Base-by-base conservation (phyloP, 2,888 invertebrate genomes). In the Hyles lineata region DNA sequence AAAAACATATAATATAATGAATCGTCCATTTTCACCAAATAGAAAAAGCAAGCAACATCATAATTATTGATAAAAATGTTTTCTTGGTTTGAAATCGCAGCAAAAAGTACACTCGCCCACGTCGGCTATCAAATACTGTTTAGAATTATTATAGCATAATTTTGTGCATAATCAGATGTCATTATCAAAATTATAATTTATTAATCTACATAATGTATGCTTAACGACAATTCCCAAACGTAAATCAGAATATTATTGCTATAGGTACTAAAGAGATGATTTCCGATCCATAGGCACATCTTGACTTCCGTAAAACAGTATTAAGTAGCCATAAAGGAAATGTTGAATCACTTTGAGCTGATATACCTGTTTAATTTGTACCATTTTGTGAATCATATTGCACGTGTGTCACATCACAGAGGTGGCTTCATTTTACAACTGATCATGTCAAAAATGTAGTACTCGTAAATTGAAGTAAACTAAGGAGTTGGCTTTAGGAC, bases 151-250 rank as follows among this genome's bases (percentile, higher is more conserved):
- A 43, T 11, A 15, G 2, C 15, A 43, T 43, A 11, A 43, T 35
- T 35, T 35, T 43, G 15, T 43, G 43, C 43, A 67, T 17, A 43
- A 50, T 8, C 43, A 75, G 73, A 79, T 75, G 58, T 75, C 71
- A 74, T 58, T 75, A 76, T 62, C 71, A 70, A 72, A 71, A 75
- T 75, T 75, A 76, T 81, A 81, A 74, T 71, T 23, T 67, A 23
- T 23, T 23, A 23, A 15, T 67, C 43, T 21, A 25, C 59, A 35
- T 71, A 60, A 60, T 35, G 21, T 52, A 76, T 78, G 73, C 70
- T 69, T 76, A 80, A 81, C 79, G 79, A 80, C 83, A 80, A 79
- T 84, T 84, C 83, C 77, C 83, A 84, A 79, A 72, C 72, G 75
- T 77, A 73, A 77, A 76, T 77, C 67, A 52, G 70, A 79, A 75